Conservation (phyloP, 2,113 vertebrate genomes). For the Willisornis vidua region DNA sequence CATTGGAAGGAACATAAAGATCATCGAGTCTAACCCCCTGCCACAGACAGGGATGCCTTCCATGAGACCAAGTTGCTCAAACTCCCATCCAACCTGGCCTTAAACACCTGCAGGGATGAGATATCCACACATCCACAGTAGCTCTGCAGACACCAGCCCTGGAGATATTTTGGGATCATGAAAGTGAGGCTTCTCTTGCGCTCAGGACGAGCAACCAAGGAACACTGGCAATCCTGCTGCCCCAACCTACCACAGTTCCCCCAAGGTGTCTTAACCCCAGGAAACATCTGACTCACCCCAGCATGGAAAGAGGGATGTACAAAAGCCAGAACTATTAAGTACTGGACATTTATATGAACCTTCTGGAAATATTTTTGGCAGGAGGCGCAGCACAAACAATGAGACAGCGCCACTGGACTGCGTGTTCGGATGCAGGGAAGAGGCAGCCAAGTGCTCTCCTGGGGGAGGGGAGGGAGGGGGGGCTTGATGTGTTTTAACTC, state of each 20-base stretch:
- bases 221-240: not conserved
- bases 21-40: not conserved
- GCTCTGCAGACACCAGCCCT: not conserved
- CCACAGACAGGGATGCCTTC: not conserved
- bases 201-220: fast-evolving
- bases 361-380: slow-evolving; percentile 63
- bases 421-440: not conserved
- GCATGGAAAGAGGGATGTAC: not conserved
- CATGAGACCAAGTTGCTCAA: not conserved
- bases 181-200: not conserved
- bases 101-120: not conserved
- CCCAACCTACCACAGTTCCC: not conserved
- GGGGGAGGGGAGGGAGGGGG: not conserved
- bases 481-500: slow-evolving; percentile 29
- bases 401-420: not conserved
- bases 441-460: slow-evolving; percentile 41
- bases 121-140: not conserved
- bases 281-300: not conserved
- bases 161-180: not conserved
- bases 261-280: not conserved
- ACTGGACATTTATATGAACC: slow-evolving; percentile 20
- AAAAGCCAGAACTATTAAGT: slow-evolving; percentile 12
- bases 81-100: not conserved
- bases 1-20: not conserved
- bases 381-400: not conserved